Evolutionary conservation across 2,113 vertebrate genomes (phyloP).

Genomic region (Pitta sordida): DNA sequence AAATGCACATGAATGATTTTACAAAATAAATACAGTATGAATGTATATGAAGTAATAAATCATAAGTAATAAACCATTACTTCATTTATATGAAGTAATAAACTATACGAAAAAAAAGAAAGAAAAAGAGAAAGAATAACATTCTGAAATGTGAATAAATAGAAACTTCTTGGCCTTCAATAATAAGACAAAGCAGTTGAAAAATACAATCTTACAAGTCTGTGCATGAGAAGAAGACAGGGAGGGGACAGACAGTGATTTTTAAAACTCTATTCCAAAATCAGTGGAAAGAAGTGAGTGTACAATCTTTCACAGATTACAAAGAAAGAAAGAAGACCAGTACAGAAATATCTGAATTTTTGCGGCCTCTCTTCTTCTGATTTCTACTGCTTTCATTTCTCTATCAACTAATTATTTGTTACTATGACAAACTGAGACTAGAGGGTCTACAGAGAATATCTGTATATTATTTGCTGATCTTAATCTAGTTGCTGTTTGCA

Average conservation of each 20-base stretch:
- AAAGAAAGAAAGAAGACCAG: neutral
- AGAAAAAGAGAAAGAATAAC: neutral
- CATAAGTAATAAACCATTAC: too few species aligned
- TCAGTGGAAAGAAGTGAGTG: neutral
- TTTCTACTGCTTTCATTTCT: neutral
- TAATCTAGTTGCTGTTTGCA: neutral
- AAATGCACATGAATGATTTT: neutral
- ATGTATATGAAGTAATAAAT: too few species aligned
- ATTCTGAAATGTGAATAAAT: neutral
- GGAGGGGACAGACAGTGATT: neutral
- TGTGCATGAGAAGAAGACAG: neutral
- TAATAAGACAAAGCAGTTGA: neutral
- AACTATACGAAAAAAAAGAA: accelerated
- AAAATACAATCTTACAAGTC: neutral
- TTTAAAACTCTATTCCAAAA: neutral
- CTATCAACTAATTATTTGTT: neutral
- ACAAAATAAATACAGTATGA: neutral
- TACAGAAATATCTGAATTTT: neutral
- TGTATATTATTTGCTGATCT: neutral
- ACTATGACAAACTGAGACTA: neutral
- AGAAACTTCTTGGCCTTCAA: neutral
- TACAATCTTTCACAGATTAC: neutral
- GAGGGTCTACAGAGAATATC: neutral
- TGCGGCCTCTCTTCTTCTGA: neutral
- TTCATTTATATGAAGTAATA: neutral